A percentile compares a stretch with the other conserved stretches of the same genome.
Evolutionary conservation across 2,888 invertebrate species (phyloP).

Genomic region (Parascotia fuliginaria): DNA sequence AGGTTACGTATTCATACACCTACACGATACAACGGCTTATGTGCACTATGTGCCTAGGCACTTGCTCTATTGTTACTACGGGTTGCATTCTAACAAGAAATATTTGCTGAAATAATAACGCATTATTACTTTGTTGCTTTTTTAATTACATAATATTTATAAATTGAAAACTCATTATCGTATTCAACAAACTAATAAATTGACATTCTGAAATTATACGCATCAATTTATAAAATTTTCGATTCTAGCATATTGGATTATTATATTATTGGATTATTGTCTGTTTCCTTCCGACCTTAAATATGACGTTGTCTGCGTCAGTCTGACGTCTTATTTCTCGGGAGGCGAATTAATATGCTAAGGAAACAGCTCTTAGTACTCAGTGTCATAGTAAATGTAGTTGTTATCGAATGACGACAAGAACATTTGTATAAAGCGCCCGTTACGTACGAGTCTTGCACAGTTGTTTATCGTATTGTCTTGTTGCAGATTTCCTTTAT

Average conservation of each 20-base stretch:
- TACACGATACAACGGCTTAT: neutral
- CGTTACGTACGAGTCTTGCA: constrained; percentile 13
- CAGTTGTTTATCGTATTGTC: constrained; percentile 44
- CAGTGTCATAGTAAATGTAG: constrained; percentile 33
- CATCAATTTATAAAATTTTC: constrained; percentile 27
- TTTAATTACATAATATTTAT: too few species aligned
- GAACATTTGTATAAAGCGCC: constrained; percentile 33
- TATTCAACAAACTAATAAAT: constrained; percentile 7
- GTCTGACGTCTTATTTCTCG: constrained; percentile 35
- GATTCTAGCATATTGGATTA: constrained; percentile 25
- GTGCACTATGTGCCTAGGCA: neutral
- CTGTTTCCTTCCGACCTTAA: constrained; percentile 69
- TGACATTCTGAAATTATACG: constrained; percentile 35
- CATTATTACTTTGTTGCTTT: too few species aligned
- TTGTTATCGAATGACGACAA: constrained; percentile 31
- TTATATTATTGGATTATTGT: constrained; percentile 40
- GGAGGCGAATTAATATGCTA: constrained; percentile 47
- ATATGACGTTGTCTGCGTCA: constrained; percentile 52
- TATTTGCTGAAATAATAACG: neutral
- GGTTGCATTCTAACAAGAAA: neutral
- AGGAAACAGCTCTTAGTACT: constrained; percentile 44
- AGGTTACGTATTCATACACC: neutral
- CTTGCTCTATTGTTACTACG: neutral
- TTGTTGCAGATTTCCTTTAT: constrained; percentile 92
- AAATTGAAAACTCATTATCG: neutral